Conservation (phyloP, 2,113 vertebrate genomes). For the Macquaria ambigua region DNA sequence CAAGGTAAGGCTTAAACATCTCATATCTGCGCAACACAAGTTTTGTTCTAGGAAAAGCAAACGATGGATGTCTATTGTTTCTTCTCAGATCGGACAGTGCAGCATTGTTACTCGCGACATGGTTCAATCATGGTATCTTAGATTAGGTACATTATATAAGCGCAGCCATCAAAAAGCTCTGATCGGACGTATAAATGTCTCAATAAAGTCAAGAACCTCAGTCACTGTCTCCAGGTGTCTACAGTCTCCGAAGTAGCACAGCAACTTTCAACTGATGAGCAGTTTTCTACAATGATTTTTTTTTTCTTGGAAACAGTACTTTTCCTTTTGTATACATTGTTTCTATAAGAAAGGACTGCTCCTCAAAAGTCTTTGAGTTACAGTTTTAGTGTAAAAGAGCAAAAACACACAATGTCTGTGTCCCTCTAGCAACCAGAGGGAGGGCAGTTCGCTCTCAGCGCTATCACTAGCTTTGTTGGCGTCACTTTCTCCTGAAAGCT, state of each 20-base stretch:
- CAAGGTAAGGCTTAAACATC: slow-evolving; percentile 98
- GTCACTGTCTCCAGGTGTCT: slow-evolving; percentile 72
- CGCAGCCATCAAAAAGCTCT: slow-evolving; percentile 86
- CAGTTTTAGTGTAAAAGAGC: slow-evolving; percentile 90
- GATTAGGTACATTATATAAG: slow-evolving; percentile 82
- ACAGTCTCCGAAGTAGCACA: slow-evolving; percentile 83
- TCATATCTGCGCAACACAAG: slow-evolving; percentile 92
- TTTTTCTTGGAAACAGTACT: slow-evolving; percentile 86
- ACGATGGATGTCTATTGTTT: slow-evolving; percentile 79
- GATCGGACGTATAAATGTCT: slow-evolving; percentile 80
- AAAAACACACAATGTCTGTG: slow-evolving; percentile 78
- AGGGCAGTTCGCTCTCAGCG: slow-evolving; percentile 80
- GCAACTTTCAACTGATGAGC: slow-evolving; percentile 79
- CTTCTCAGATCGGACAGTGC: slow-evolving; percentile 75
- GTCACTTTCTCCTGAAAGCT: slow-evolving; percentile 80
- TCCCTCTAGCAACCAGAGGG: slow-evolving; percentile 80
- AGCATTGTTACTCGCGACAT: slow-evolving; percentile 75
- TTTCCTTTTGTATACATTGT: slow-evolving; percentile 74
- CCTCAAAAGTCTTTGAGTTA: slow-evolving; percentile 82
- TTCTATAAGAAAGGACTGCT: slow-evolving; percentile 86
- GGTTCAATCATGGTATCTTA: slow-evolving; percentile 81
- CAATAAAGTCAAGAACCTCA: slow-evolving; percentile 65
- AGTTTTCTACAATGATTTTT: slow-evolving; percentile 68
- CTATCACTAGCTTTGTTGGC: slow-evolving; percentile 73
- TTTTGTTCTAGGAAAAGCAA: slow-evolving; percentile 92